Evolutionary conservation across 2,888 invertebrate species (phyloP).

Genomic region (Volucella inflata): DNA sequence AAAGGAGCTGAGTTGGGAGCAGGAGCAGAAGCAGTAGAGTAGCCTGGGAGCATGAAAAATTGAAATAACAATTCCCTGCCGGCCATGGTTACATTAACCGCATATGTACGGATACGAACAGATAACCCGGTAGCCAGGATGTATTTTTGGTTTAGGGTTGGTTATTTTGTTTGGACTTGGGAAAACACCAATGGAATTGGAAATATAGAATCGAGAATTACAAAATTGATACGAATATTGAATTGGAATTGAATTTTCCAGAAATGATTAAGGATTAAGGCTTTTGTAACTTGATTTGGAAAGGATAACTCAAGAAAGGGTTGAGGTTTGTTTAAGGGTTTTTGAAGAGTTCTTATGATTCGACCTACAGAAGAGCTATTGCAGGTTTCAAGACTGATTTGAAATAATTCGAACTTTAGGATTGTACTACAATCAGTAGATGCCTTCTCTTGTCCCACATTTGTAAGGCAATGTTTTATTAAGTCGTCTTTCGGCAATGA

Average conservation of each 20-base stretch:
- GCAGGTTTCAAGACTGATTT: too few relatives aligned
- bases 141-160: slow-evolving; percentile 37
- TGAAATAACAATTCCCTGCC: slow-evolving; percentile 73
- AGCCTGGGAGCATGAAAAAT: slow-evolving; percentile 48
- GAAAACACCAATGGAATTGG: slow-evolving; percentile 35
- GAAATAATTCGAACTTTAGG: too few relatives aligned
- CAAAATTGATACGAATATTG: slow-evolving; percentile 55
- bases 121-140: slow-evolving; percentile 45
- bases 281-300: too few relatives aligned
- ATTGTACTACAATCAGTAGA: too few relatives aligned
- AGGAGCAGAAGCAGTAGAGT: background rate
- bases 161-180: slow-evolving; percentile 8
- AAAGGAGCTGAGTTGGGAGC: background rate
- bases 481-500: too few relatives aligned
- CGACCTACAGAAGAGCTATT: too few relatives aligned
- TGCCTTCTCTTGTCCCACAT: too few relatives aligned
- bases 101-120: slow-evolving; percentile 49
- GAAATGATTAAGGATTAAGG: background rate
- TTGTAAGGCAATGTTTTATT: too few relatives aligned
- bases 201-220: slow-evolving; percentile 47
- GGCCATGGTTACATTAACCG: slow-evolving; percentile 62
- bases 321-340: too few relatives aligned
- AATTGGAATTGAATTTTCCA: slow-evolving; percentile 62
- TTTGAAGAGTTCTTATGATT: too few relatives aligned
- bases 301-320: too few relatives aligned